Conservation (phyloP, 2,888 invertebrate species). For the Drosophila mimetica region DNA sequence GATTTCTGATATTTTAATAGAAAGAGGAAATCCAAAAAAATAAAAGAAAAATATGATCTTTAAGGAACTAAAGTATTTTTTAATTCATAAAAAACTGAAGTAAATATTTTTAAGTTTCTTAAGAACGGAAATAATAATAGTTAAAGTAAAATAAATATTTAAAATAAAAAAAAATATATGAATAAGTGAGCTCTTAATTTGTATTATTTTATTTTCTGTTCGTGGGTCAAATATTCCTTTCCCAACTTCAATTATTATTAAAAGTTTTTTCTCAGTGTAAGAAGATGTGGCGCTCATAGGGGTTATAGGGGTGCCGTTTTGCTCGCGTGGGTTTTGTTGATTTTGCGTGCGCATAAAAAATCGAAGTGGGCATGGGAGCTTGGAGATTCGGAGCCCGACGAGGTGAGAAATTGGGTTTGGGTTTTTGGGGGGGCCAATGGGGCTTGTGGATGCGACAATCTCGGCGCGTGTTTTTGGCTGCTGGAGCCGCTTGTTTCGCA, state of each 20-base stretch:
- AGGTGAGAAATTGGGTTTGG: background rate
- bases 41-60: no score
- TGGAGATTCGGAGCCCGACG: slow-evolving; percentile 11
- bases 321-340: slow-evolving; percentile 69
- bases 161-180: no score
- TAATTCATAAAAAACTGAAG: no score
- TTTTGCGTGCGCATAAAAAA: slow-evolving; percentile 63
- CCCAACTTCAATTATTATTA: background rate
- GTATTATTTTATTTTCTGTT: no score
- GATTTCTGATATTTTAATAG: no score
- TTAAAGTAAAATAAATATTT: no score
- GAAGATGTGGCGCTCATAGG: slow-evolving; percentile 10
- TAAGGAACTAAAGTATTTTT: no score
- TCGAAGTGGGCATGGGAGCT: slow-evolving; percentile 27
- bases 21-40: no score
- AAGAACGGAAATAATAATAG: no score
- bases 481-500: slow-evolving; percentile 62
- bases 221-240: no score
- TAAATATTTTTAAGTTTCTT: no score
- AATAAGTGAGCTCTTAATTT: no score
- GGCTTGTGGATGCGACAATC: slow-evolving; percentile 38
- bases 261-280: slow-evolving; percentile 4
- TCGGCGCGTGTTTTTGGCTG: slow-evolving; percentile 45
- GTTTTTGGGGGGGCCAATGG: background rate
- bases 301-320: slow-evolving; percentile 41